A percentile compares a stretch with the other conserved stretches of the same genome.
Conservation (phyloP, 2,888 invertebrate genomes). For the Protophormia terraenovae region DNA sequence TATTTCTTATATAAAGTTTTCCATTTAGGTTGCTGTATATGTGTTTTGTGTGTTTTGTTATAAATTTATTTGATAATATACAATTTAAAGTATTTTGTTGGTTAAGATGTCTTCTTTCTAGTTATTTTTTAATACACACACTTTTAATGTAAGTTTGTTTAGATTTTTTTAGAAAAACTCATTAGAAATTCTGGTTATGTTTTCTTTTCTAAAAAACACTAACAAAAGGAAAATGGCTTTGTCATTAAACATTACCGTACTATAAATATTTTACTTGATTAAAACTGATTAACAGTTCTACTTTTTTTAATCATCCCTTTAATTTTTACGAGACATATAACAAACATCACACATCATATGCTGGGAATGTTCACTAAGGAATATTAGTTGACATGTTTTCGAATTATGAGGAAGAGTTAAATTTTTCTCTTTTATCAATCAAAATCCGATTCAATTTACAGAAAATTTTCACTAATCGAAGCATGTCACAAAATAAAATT, state of each 20-base stretch:
- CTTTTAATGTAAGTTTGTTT: slow-evolving; percentile 20
- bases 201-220: neutral
- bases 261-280: slow-evolving; percentile 59
- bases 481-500: no score
- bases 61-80: slow-evolving; percentile 18
- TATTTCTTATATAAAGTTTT: slow-evolving; percentile 22
- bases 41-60: slow-evolving; percentile 5
- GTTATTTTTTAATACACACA: neutral
- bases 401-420: no score
- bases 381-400: no score
- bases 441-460: no score
- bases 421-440: no score
- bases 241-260: slow-evolving; percentile 42
- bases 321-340: neutral
- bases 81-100: slow-evolving; percentile 33
- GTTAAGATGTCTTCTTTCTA: neutral
- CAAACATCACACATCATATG: neutral
- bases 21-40: neutral
- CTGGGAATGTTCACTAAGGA: neutral
- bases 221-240: slow-evolving; percentile 28
- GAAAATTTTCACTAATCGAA: no score
- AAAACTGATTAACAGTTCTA: slow-evolving; percentile 51
- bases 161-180: slow-evolving; percentile 32
- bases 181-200: slow-evolving; percentile 53
- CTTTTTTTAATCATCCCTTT: slow-evolving; percentile 37